Evolutionary conservation across 92 coral and sea anemone genomes (phyloP).

Genomic region (Pocillopora meandrina): DNA sequence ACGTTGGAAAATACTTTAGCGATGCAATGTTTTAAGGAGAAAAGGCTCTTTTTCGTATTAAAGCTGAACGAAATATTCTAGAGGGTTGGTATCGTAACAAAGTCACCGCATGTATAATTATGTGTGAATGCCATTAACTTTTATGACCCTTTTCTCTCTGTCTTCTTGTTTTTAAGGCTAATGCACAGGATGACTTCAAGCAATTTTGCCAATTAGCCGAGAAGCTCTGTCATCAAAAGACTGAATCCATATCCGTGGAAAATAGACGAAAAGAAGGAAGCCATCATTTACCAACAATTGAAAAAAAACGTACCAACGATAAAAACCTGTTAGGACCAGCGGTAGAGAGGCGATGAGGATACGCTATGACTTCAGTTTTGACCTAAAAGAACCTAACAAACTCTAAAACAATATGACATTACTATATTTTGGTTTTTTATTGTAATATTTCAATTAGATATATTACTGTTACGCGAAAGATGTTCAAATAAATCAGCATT

Average conservation of each 20-base stretch:
- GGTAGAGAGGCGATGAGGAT: background rate
- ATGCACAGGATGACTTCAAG: background rate
- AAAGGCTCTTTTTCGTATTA: too few relatives aligned
- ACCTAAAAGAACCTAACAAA: background rate
- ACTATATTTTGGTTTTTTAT: background rate
- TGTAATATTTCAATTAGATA: background rate
- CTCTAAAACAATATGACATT: background rate
- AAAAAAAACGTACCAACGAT: background rate
- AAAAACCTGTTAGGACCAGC: background rate
- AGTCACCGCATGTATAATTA: too few relatives aligned
- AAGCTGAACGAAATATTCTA: too few relatives aligned
- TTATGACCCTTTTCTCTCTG: background rate
- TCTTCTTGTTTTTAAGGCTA: background rate
- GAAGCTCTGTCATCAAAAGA: background rate
- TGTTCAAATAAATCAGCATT: background rate
- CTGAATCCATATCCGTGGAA: background rate
- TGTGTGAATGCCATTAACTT: too few relatives aligned
- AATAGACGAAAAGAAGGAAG: background rate
- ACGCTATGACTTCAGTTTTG: background rate
- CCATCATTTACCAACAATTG: background rate
- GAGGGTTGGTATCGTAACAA: too few relatives aligned
- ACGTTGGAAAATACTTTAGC: too few relatives aligned
- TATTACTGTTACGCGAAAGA: background rate
- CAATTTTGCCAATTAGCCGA: slow-evolving; percentile 1
- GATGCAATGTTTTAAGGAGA: too few relatives aligned